phyloP scores from a whole-genome alignment of 2,888 invertebrate species.

The Petrophora chlorosata region DNA sequence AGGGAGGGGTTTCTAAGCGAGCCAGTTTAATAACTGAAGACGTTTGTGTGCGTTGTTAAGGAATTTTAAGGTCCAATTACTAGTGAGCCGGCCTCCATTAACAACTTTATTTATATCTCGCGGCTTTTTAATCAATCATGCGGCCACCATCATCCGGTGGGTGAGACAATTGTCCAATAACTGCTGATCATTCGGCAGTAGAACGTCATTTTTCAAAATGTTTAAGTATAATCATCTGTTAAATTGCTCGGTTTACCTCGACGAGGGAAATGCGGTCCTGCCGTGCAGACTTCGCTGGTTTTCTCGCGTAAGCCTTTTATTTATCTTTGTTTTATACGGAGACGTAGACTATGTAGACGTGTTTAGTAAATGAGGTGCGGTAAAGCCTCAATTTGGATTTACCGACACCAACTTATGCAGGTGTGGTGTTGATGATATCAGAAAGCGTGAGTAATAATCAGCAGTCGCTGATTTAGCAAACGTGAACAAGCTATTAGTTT shows the following conservation, averaged over 20 bases:
- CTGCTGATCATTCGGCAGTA: constrained; percentile 48
- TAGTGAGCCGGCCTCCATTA: constrained; percentile 64
- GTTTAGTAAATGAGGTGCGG: too few relatives aligned
- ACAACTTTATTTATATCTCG: constrained; percentile 79
- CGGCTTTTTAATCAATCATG: constrained; percentile 80
- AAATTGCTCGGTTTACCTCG: constrained; percentile 14
- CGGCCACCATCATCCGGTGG: constrained; percentile 64
- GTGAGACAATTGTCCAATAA: constrained; percentile 62
- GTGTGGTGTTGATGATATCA: too few relatives aligned
- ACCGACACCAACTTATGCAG: too few relatives aligned
- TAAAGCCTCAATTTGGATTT: too few relatives aligned
- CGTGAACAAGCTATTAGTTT: too few relatives aligned
- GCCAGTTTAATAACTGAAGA: constrained; percentile 30
- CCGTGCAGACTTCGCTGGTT: neutral
- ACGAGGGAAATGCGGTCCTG: neutral
- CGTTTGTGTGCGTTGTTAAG: constrained; percentile 56
- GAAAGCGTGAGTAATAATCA: too few relatives aligned
- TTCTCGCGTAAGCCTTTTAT: neutral
- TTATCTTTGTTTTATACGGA: neutral
- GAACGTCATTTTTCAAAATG: constrained; percentile 37
- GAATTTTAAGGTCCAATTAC: constrained; percentile 78
- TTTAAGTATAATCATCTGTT: constrained; percentile 24
- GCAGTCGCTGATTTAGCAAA: too few relatives aligned
- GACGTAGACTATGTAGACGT: too few relatives aligned
- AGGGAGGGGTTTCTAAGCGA: constrained; percentile 27